A percentile compares a stretch with the other conserved stretches of the same genome.
Evolutionary conservation across 1,140 invertebrate species (phyloP).

Genomic region (Apocrypta bakeri): DNA sequence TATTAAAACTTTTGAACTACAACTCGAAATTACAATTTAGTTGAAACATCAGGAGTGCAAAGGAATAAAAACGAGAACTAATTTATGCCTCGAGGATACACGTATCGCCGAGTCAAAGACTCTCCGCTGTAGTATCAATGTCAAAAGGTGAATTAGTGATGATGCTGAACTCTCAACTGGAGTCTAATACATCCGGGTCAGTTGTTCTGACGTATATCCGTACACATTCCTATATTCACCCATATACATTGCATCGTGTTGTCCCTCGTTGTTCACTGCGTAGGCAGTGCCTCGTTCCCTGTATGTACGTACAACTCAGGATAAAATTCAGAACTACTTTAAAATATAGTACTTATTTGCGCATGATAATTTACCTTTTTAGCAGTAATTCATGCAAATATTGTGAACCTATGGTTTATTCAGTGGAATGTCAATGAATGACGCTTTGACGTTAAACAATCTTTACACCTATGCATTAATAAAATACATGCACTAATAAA

Average conservation of each 20-base stretch:
- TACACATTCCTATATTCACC: neutral
- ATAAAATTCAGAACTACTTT: no score
- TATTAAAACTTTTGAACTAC: no score
- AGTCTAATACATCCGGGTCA: neutral
- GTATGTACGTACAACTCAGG: no score
- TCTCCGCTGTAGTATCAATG: neutral
- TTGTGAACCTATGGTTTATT: no score
- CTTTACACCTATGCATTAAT: no score
- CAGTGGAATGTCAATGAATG: no score
- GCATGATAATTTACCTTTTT: no score
- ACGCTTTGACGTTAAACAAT: no score
- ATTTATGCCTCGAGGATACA: neutral
- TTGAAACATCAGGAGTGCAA: neutral
- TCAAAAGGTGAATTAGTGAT: neutral
- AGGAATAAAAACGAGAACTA: neutral
- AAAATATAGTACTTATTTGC: no score
- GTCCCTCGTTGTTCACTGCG: neutral
- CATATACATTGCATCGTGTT: neutral
- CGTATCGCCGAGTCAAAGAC: neutral
- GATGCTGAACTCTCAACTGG: neutral
- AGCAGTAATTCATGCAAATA: no score
- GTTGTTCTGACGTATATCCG: neutral
- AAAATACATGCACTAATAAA: no score
- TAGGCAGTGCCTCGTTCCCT: neutral
- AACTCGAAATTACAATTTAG: neutral